A percentile compares a stretch with the other conserved stretches of the same genome.
Conservation (phyloP, 1,140 invertebrate genomes). For the Leptinotarsa lineolata region DNA sequence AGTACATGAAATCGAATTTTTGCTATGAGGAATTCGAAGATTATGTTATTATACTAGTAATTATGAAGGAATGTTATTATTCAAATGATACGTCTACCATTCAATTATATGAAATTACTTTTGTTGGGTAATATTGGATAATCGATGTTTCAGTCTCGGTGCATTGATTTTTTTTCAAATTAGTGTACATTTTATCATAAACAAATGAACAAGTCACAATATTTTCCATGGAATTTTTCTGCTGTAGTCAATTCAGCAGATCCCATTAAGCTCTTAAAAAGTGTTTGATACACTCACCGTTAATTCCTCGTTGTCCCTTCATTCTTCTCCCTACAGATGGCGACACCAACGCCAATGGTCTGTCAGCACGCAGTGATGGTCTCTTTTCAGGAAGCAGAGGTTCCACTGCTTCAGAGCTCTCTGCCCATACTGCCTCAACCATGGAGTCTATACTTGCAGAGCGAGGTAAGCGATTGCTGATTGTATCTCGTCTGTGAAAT, state of each 20-base stretch:
- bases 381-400: slow-evolving; percentile 42
- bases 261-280: background rate
- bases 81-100: too few species aligned
- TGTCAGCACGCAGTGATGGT: slow-evolving; percentile 48
- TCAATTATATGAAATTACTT: background rate
- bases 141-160: background rate
- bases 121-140: background rate
- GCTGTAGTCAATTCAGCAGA: background rate
- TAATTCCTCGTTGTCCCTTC: slow-evolving; percentile 71
- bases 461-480: slow-evolving; percentile 63
- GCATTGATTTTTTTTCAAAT: background rate
- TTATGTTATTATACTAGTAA: too few species aligned
- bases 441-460: slow-evolving; percentile 80
- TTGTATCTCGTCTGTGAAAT: slow-evolving; percentile 58
- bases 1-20: too few species aligned
- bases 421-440: slow-evolving; percentile 67
- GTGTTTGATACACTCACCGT: slow-evolving; percentile 64
- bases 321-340: slow-evolving; percentile 72
- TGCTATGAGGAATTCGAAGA: too few species aligned
- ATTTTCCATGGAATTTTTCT: background rate
- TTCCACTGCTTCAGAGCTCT: slow-evolving; percentile 36
- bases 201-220: background rate
- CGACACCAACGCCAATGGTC: slow-evolving; percentile 68
- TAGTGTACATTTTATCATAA: background rate
- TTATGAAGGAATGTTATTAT: too few species aligned